Percentiles rank a stretch among this genome's conserved stretches.
Conservation (phyloP, 1,140 invertebrate species). For the Bombus balteatus region DNA sequence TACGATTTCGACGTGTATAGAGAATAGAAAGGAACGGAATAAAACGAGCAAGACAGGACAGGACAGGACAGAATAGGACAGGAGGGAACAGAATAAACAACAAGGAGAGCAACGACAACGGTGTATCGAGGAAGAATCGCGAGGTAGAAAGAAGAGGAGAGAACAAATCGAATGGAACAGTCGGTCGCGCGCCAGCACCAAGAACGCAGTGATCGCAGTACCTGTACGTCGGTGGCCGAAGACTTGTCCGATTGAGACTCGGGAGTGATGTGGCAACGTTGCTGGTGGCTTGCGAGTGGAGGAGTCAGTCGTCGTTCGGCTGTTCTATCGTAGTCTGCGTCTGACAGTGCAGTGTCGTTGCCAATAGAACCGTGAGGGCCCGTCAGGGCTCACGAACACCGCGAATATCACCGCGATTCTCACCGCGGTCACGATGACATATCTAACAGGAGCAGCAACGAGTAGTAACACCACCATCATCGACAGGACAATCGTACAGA, state of each 20-base stretch:
- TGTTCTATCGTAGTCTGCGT: constrained; percentile 56
- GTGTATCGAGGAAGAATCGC: background rate
- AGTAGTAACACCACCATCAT: background rate
- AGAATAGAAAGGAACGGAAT: constrained; percentile 1
- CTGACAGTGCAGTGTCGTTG: constrained; percentile 56
- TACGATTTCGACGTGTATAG: too few species aligned
- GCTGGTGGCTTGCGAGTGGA: constrained; percentile 67
- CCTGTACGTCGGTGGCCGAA: constrained; percentile 51
- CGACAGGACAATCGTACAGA: background rate
- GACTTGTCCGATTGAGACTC: constrained; percentile 50
- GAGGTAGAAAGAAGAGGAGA: constrained; percentile 36
- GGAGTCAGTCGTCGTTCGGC: constrained; percentile 59
- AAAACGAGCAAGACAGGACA: background rate
- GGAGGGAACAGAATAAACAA: constrained; percentile 6
- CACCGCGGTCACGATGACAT: constrained; percentile 53
- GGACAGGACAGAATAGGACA: background rate
- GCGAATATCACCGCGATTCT: constrained; percentile 1
- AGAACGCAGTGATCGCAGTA: constrained; percentile 52
- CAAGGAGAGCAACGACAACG: background rate
- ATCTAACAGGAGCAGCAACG: background rate
- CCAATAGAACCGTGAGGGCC: constrained; percentile 49
- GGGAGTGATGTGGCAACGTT: constrained; percentile 72
- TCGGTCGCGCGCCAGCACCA: constrained; percentile 54
- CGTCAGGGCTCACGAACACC: constrained; percentile 49
- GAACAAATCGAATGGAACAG: constrained; percentile 55